phyloP scores from a whole-genome alignment of 2,113 vertebrate genomes.

The Takifugu bimaculatus region DNA sequence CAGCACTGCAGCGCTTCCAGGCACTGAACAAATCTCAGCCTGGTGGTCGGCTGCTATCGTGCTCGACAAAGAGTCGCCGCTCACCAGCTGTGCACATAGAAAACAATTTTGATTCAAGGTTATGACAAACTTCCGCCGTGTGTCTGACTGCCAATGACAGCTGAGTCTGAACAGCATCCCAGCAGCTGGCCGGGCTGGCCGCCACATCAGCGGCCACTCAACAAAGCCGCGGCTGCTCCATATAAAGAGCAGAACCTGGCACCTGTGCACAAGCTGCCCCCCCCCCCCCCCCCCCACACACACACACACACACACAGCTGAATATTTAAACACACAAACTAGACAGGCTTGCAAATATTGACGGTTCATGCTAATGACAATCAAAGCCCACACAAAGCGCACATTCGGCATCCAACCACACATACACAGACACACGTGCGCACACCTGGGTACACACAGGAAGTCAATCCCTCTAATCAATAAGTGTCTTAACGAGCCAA shows the following conservation, averaged over 20 bases:
- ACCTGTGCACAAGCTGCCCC: constrained; percentile 33
- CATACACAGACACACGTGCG: constrained; percentile 7
- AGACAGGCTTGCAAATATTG: constrained; percentile 15
- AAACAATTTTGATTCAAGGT: constrained; percentile 57
- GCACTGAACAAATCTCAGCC: constrained; percentile 47
- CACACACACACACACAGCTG: not conserved
- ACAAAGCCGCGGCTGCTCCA: constrained; percentile 37
- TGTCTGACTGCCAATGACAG: constrained; percentile 45
- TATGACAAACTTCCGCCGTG: constrained; percentile 44
- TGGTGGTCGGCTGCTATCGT: constrained; percentile 54
- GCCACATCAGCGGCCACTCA: constrained; percentile 19
- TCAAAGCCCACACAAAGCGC: constrained; percentile 9
- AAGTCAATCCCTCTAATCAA: constrained; percentile 60
- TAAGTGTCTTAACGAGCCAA: constrained; percentile 66
- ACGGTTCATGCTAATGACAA: constrained; percentile 9
- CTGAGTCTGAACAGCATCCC: constrained; percentile 46
- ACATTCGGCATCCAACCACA: not conserved
- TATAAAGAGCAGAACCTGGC: constrained; percentile 44
- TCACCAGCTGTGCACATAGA: constrained; percentile 65
- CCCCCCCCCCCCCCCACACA: not conserved
- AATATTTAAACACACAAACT: not conserved
- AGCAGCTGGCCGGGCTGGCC: constrained; percentile 53
- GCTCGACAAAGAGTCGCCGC: constrained; percentile 42
- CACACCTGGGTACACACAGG: constrained; percentile 3
- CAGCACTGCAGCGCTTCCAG: constrained; percentile 19